Conservation (phyloP, 1,140 invertebrate genomes). For the Coenobita brevimanus region DNA sequence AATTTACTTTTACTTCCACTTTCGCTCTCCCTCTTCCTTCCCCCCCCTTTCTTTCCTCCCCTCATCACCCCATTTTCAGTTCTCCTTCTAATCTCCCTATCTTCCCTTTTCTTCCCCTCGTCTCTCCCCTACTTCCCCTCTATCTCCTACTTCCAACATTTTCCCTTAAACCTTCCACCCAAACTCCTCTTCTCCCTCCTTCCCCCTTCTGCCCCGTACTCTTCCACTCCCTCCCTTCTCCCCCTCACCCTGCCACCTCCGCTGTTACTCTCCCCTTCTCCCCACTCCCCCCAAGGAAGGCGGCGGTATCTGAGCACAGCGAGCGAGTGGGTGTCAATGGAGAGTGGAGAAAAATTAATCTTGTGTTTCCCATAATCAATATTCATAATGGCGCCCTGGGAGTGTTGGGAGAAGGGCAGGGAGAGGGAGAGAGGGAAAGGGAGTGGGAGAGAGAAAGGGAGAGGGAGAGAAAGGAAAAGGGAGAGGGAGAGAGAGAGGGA, state of each 20-base stretch:
- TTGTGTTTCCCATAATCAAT: conserved; percentile 55
- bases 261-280: background rate
- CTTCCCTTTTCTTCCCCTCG: background rate
- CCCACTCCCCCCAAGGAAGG: background rate
- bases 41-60: background rate
- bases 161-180: background rate
- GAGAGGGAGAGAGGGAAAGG: background rate
- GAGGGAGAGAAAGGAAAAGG: background rate
- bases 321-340: conserved; percentile 34
- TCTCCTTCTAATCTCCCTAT: background rate
- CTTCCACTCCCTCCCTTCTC: background rate
- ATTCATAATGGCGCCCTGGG: conserved; percentile 42
- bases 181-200: background rate
- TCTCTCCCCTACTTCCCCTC: background rate
- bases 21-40: background rate
- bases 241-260: background rate
- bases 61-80: background rate
- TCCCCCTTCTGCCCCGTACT: no score
- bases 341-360: conserved; percentile 41
- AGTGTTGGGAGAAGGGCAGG: background rate
- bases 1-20: background rate
- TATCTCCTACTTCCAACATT: background rate
- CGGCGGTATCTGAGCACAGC: background rate
- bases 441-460: no score
- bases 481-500: background rate